phyloP scores from a whole-genome alignment of 2,888 invertebrate species.

The Drosophila phalerata region DNA sequence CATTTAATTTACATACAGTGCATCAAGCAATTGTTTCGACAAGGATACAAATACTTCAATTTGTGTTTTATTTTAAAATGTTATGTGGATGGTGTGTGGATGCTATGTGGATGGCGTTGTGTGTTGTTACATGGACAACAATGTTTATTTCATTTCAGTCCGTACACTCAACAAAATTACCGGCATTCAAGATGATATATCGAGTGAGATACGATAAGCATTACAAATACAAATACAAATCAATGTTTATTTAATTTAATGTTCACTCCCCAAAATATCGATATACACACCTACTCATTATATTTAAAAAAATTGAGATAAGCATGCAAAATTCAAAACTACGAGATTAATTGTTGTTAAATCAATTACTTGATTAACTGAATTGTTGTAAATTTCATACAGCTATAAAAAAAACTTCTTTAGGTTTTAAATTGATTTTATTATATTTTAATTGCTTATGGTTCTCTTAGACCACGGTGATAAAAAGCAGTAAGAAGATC shows the following conservation, averaged over 20 bases:
- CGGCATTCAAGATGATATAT: not conserved
- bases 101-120: constrained; percentile 11
- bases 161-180: constrained; percentile 24
- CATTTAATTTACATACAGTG: not conserved
- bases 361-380: too few relatives aligned
- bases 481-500: not conserved
- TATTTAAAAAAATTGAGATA: not conserved
- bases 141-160: constrained; percentile 1
- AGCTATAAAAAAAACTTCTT: too few relatives aligned
- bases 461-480: not conserved
- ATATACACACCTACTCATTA: not conserved
- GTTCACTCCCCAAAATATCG: not conserved
- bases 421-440: not conserved
- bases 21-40: not conserved
- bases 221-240: not conserved
- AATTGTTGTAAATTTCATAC: too few relatives aligned
- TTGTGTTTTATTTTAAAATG: not conserved
- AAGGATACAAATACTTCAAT: not conserved
- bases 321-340: not conserved
- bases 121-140: constrained; percentile 37
- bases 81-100: not conserved
- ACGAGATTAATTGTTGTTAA: too few relatives aligned
- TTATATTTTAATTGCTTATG: not conserved
- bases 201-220: not conserved
- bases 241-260: not conserved